Base-by-base conservation (phyloP, 2,113 vertebrate species). In the Jacana jacana region DNA sequence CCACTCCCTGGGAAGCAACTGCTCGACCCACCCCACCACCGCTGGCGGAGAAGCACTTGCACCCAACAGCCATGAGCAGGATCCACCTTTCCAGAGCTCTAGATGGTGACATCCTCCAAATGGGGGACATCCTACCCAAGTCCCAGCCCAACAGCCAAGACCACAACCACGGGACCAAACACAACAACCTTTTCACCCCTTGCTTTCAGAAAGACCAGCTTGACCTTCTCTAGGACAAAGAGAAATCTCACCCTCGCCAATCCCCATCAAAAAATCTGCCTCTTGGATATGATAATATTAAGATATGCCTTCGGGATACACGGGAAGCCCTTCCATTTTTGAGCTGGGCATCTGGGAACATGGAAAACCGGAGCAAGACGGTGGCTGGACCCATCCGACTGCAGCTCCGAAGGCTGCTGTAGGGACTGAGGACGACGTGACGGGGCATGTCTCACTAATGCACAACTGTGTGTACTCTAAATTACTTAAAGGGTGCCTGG, bases 401-500 rank as follows among this genome's bases (percentile, higher is more conserved):
- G 84, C 40, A 72, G 65, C 69, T 93, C 77, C 9, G 2, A 23
- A n/a, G 93, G 87, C 64, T 81, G 80, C 3, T 61, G 60, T 5
- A 82, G 86, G 73, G 54, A 72, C 31, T 11, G 75, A 84, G 54
- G 61, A 35, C 19, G 91, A 52, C 11, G 70, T 77, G 93, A 87
- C 1, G 2, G 92, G 86, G 28, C 83, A 61, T 4, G 81, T 64
- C 81, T 93, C 0, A 16, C 64, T 94, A 93, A 96, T 39, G 69
- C 27, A 28, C 4, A 2, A 49, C 87, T 64, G 35, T 9, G 39
- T 93, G 89, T 93, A 28, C 61, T 96, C 89, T 70, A 88, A 91
- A 96, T 88, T 79, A 96, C 92, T 96, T 86, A 91, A 92, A 92
- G 92, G 84, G 30, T 93, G 93, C 94, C 94, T 80, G 86, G 69